These are phyloP conservation scores for Brachionus angularis DNA, from an alignment of 1,140 invertebrate genomes.

Conservation along the genomic window DNA sequence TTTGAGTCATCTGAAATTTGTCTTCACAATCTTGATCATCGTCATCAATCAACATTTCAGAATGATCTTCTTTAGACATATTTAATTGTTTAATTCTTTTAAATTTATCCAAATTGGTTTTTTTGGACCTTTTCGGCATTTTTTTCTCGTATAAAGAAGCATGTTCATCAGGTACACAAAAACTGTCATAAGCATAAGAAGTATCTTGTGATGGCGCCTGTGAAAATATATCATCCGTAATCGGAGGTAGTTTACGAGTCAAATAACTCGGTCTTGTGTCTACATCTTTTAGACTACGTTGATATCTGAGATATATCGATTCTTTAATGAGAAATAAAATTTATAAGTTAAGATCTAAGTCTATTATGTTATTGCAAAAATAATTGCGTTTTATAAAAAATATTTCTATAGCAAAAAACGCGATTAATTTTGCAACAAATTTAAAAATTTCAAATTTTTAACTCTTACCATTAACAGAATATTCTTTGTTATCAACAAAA, in stretches of 20 bases:
- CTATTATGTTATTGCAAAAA: not conserved
- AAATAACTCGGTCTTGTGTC: not conserved
- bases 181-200: constrained; percentile 27
- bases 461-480: constrained; percentile 23
- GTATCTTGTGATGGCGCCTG: constrained; percentile 26
- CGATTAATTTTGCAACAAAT: not conserved
- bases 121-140: not conserved
- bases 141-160: constrained; percentile 4
- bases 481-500: constrained; percentile 29
- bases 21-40: constrained; percentile 5
- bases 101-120: constrained; percentile 9
- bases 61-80: not conserved
- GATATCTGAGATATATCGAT: constrained; percentile 16
- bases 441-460: not conserved
- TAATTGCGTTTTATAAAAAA: not conserved
- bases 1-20: constrained; percentile 6
- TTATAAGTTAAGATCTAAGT: not conserved
- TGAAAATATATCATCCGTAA: constrained; percentile 40
- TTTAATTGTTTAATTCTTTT: constrained; percentile 29
- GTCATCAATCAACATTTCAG: not conserved
- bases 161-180: constrained; percentile 35
- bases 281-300: not conserved
- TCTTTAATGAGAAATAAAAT: not conserved
- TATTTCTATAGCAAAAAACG: not conserved
- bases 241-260: constrained; percentile 2